Conservation (phyloP, 2,888 invertebrate genomes). For the Conus canariensis region DNA sequence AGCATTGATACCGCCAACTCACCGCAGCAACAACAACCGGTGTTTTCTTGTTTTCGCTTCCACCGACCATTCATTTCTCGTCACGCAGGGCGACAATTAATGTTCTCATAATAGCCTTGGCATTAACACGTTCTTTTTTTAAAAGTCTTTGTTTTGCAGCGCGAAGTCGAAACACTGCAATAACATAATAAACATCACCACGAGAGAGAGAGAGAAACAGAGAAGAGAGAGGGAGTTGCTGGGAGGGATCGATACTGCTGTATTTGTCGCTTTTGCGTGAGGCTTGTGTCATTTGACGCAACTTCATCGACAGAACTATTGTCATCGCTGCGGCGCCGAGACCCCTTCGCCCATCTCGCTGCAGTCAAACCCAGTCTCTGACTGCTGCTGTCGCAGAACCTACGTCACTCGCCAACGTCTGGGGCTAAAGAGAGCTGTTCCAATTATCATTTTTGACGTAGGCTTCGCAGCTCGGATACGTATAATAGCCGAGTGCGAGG, state of each 20-base stretch:
- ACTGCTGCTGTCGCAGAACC: background rate
- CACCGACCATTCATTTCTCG: too few relatives aligned
- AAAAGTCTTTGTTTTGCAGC: too few relatives aligned
- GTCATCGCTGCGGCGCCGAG: background rate
- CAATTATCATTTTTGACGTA: conserved; percentile 17
- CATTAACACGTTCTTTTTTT: too few relatives aligned
- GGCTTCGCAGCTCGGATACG: background rate
- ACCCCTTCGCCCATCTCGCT: background rate
- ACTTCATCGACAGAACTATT: background rate
- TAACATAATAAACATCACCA: too few relatives aligned
- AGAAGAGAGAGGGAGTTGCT: too few relatives aligned
- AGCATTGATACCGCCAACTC: too few relatives aligned
- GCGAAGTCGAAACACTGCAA: too few relatives aligned
- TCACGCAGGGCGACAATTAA: too few relatives aligned
- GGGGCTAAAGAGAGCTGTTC: background rate
- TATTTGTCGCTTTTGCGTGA: background rate
- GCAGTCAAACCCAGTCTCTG: background rate
- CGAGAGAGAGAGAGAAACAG: too few relatives aligned
- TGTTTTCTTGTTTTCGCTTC: too few relatives aligned
- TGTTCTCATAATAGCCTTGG: too few relatives aligned
- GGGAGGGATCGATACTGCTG: background rate
- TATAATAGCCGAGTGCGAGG: background rate
- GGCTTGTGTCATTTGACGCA: conserved; percentile 1
- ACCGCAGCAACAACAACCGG: too few relatives aligned
- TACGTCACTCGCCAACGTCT: conserved; percentile 11